These are phyloP conservation scores for Microdon myrmicae DNA, from an alignment of 2,888 invertebrate genomes.

Conservation along the genomic window DNA sequence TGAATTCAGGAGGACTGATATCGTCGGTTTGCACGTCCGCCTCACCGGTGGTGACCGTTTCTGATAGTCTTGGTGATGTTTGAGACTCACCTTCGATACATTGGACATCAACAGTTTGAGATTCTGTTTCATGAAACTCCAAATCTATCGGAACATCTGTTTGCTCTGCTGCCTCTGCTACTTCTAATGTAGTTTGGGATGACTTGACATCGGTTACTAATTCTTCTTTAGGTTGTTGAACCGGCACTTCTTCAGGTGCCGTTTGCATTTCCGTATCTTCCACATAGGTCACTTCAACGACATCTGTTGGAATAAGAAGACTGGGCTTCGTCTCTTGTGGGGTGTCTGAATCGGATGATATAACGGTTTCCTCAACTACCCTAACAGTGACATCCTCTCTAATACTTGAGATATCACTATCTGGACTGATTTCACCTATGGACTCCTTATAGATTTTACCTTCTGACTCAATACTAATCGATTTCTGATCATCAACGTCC, in stretches of 20 bases:
- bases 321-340: conserved; percentile 71
- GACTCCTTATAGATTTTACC: conserved; percentile 59
- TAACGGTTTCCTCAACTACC: conserved; percentile 74
- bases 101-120: conserved; percentile 62
- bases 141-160: conserved; percentile 58
- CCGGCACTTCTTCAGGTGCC: conserved; percentile 63
- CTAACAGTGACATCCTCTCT: conserved; percentile 72
- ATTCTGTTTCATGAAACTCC: conserved; percentile 60
- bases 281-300: conserved; percentile 64
- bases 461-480: conserved; percentile 57
- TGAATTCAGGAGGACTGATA: neutral
- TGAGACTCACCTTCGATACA: conserved; percentile 64
- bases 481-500: conserved; percentile 62
- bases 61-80: conserved; percentile 57
- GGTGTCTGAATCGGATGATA: conserved; percentile 70
- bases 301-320: conserved; percentile 66
- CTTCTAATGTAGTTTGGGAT: conserved; percentile 68
- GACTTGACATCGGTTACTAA: conserved; percentile 68
- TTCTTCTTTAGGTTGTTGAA: conserved; percentile 53
- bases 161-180: conserved; percentile 60
- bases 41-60: conserved; percentile 56
- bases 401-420: conserved; percentile 67
- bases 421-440: conserved; percentile 65
- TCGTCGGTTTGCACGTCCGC: conserved; percentile 57
- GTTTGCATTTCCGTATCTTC: conserved; percentile 72